Evolutionary conservation across 2,797 vertebrate genomes (phyloP).

Genomic region (Macropus fuliginosus): DNA sequence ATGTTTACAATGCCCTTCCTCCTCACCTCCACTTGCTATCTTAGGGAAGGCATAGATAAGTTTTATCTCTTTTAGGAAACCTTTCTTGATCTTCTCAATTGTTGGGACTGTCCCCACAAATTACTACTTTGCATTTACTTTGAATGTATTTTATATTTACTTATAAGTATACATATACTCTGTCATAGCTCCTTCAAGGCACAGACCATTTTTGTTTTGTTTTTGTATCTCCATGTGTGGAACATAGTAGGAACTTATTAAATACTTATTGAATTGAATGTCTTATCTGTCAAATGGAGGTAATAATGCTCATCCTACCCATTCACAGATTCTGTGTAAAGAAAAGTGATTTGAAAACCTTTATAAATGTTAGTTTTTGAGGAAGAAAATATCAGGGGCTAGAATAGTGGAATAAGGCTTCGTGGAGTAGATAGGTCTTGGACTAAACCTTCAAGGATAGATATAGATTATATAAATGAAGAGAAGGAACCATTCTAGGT

Average conservation of each 20-base stretch:
- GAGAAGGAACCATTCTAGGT: neutral
- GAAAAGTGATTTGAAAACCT: neutral
- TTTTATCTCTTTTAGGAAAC: neutral
- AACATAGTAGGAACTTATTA: neutral
- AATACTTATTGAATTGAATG: neutral
- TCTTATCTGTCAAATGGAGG: neutral
- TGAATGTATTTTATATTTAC: neutral
- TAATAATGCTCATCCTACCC: neutral
- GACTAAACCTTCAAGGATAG: neutral
- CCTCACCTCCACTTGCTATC: neutral
- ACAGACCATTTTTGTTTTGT: neutral
- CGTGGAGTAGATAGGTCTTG: too few relatives aligned
- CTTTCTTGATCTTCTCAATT: neutral
- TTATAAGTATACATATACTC: neutral
- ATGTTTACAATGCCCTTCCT: neutral
- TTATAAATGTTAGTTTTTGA: neutral
- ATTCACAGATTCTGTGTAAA: neutral
- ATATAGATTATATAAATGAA: neutral
- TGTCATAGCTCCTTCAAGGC: too few relatives aligned
- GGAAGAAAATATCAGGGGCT: neutral
- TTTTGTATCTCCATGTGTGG: neutral
- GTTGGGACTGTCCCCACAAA: too few relatives aligned
- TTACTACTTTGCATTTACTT: neutral
- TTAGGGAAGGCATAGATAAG: neutral
- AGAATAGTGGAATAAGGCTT: neutral